Evolutionary conservation across 2,113 vertebrate genomes (phyloP), one percentile per base, ranked within the genome.

Genomic region (Muscicapa adusta): DNA sequence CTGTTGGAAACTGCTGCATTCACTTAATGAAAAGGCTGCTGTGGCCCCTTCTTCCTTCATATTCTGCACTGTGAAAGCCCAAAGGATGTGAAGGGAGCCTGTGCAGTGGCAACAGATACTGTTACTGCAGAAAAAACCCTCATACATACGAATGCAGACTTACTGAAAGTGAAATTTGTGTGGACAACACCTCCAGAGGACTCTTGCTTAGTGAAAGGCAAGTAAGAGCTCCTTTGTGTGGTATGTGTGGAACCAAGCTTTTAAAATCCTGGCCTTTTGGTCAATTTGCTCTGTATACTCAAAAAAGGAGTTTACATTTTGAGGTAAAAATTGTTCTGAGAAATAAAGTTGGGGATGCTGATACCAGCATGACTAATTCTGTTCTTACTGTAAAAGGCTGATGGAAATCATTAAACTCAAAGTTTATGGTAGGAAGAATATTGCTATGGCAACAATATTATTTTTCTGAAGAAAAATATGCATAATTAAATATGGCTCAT

Each of bases 391-490:
- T 93, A 81, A 79, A 93, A 91, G 29, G 72, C 85, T 95, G 89
- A 86, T 96, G 60, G 74, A 94, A 92, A 95, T 95, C 91, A 88
- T 94, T 96, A 94, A 95, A 74, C 47, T 94, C 58, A 56, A 88
- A 95, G 90, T 97, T 96, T 95, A 91, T 95, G 72, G 85, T 84
- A 95, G 80, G 78, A 87, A 85, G 48, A 76, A 65, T 96, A 89
- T 91, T 89, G 31, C 90, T 91, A 94, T 96, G 87, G 91, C 81
- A 95, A 96, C 94, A 94, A 65, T 95, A 96, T 93, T 89, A 89
- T 95, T 96, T 95, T 96, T 90, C 94, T 90, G 78, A 94, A 84
- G 91, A 95, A 97, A 96, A 97, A 88, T 92, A 92, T 72, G 94
- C 78, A 76, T 94, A 92, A 95, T 95, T 95, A 95, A 96, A 92